A percentile compares a stretch with the other conserved stretches of the same genome.
Conservation (phyloP, 2,113 vertebrate genomes). For the Uropsilus gracilis region DNA sequence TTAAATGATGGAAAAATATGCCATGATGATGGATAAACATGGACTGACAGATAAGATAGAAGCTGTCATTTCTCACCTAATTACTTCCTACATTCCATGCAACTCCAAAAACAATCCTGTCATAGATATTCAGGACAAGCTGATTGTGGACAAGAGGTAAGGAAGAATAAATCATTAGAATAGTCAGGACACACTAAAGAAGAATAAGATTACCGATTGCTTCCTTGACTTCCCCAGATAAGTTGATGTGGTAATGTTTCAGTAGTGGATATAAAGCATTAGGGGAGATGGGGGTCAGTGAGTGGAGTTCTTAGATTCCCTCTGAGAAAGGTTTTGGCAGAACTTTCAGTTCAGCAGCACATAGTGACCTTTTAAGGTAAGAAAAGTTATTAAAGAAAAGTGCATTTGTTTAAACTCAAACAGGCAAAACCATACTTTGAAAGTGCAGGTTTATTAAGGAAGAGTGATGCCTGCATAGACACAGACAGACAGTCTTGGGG, state of each 20-base stretch:
- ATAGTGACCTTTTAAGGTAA: too few species aligned
- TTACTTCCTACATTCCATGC: not conserved
- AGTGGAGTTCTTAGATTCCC: too few species aligned
- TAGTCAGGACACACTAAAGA: not conserved
- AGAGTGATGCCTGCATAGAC: too few species aligned
- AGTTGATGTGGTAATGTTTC: not conserved
- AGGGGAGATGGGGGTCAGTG: too few species aligned
- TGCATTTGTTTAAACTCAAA: too few species aligned
- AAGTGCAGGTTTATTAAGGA: too few species aligned
- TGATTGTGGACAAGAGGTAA: not conserved
- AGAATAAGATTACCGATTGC: not conserved
- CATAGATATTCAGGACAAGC: not conserved
- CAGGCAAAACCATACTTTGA: too few species aligned
- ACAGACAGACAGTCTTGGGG: too few species aligned
- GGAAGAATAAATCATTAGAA: not conserved
- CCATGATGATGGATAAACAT: not conserved
- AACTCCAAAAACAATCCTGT: not conserved
- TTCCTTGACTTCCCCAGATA: not conserved
- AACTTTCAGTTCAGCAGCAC: too few species aligned
- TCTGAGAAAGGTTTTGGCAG: too few species aligned
- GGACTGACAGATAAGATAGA: not conserved
- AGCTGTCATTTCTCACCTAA: not conserved
- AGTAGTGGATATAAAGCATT: not conserved
- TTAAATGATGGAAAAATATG: not conserved
- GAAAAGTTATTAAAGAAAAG: too few species aligned